Percentiles rank a stretch among this genome's conserved stretches.
These are phyloP conservation scores for Siphonodentalium dalli DNA, from an alignment of 2,888 invertebrate genomes.

Conservation along the genomic window DNA sequence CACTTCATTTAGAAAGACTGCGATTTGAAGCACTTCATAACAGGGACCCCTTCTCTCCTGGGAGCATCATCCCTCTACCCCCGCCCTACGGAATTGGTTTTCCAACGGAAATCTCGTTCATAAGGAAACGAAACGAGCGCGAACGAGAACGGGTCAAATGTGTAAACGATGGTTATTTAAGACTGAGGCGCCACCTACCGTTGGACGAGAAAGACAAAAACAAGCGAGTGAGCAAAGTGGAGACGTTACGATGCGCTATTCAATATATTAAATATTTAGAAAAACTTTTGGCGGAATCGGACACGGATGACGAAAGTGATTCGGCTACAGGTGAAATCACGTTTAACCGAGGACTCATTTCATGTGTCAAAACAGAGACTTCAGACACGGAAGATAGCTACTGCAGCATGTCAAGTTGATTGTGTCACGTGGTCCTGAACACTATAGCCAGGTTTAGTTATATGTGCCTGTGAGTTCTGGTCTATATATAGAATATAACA, in stretches of 20 bases:
- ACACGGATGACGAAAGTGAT: no score
- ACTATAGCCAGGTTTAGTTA: no score
- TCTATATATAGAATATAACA: no score
- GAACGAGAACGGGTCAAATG: slow-evolving; percentile 62
- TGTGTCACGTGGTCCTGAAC: no score
- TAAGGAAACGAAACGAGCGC: slow-evolving; percentile 61
- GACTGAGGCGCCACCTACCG: slow-evolving; percentile 56
- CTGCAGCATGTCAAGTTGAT: no score
- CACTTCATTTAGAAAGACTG: slow-evolving; percentile 33
- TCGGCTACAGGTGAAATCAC: no score
- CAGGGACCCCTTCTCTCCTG: slow-evolving; percentile 53
- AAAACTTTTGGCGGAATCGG: slow-evolving; percentile 28
- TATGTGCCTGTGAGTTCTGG: no score
- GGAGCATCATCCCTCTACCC: slow-evolving; percentile 58
- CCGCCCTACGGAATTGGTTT: slow-evolving; percentile 37
- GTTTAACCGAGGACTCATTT: no score
- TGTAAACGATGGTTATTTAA: slow-evolving; percentile 62
- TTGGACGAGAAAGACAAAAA: slow-evolving; percentile 61
- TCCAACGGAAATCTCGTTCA: slow-evolving; percentile 51
- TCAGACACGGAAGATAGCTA: no score
- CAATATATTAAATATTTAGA: slow-evolving; percentile 59
- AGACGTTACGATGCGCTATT: slow-evolving; percentile 60
- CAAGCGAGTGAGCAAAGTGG: slow-evolving; percentile 63
- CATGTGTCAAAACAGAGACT: no score
- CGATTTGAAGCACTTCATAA: slow-evolving; percentile 28